Evolutionary conservation across 2,113 vertebrate species (phyloP).

Genomic region (Speoplatyrhinus poulsoni): DNA sequence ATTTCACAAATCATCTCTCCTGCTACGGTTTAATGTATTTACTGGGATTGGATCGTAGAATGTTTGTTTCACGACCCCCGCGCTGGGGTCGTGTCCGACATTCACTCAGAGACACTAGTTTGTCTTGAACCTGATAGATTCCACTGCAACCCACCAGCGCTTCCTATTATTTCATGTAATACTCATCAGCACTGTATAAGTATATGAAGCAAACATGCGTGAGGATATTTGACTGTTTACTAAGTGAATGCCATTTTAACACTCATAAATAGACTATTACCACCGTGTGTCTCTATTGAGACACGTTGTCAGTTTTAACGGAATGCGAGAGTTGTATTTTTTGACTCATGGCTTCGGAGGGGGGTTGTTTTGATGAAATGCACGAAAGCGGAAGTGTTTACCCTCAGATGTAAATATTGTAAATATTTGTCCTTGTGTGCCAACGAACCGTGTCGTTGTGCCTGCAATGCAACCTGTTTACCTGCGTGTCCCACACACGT

Average conservation of each 20-base stretch:
- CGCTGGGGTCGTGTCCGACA: too few relatives aligned
- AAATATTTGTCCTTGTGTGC: slow-evolving; percentile 67
- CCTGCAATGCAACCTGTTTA: slow-evolving; percentile 69
- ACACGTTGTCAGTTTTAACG: background rate
- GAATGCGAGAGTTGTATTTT: slow-evolving; percentile 61
- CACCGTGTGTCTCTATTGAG: background rate
- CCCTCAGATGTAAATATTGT: slow-evolving; percentile 65
- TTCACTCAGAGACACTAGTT: background rate
- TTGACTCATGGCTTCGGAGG: background rate
- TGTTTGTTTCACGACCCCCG: too few relatives aligned
- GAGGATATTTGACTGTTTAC: background rate
- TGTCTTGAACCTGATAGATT: background rate
- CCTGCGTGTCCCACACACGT: slow-evolving; percentile 37
- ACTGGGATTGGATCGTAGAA: too few relatives aligned
- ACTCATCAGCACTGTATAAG: slow-evolving; percentile 45
- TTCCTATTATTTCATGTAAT: slow-evolving; percentile 38
- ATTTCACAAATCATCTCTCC: too few relatives aligned
- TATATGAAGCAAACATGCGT: slow-evolving; percentile 13
- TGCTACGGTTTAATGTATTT: too few relatives aligned
- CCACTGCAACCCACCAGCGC: slow-evolving; percentile 34
- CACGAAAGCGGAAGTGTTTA: slow-evolving; percentile 53
- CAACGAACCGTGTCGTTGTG: slow-evolving; percentile 68
- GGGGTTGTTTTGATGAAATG: slow-evolving; percentile 42
- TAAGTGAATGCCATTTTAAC: slow-evolving; percentile 32
- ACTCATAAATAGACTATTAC: background rate